Evolutionary conservation across 2,797 vertebrate species (phyloP), one percentile per base, ranked within the genome.

Genomic region (Anas bernieri): DNA sequence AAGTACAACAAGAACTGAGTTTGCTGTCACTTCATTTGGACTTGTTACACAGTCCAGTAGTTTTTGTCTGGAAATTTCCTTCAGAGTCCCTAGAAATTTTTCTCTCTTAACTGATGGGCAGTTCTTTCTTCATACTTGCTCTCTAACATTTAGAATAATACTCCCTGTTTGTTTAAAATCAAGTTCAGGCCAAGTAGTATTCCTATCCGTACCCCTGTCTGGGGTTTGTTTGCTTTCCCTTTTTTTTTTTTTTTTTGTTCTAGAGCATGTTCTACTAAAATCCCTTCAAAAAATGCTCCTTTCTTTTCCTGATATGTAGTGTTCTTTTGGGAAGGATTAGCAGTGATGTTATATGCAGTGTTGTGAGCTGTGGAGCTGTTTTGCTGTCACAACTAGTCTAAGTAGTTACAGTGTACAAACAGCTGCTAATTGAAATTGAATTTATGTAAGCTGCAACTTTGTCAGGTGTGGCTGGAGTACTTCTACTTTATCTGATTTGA

Each of bases 61-160:
- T 73, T 92, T 63, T 88, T 86, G 46, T 91, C 77, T 92, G 85
- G 84, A 88, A 93, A 66, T 25, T 83, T 88, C 48, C 35, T 88
- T 93, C n/a, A 22, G 26, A 73, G 59, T 89, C 83, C 31, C 25
- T 90, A 63, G 52, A 90, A 90, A 37, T 84, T 91, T 54, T 58
- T 66, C 17, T 87, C 52, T 88, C 67, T 21, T 28, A 63, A 64
- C 14, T 72, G 33, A 75, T 76, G 59, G 11, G 13, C 46, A 67
- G 11, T 46, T 55, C 58, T 90, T 64, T 79, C 6, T 64, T 86
- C 25, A 31, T 67, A 8, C n/a, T 90, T 85, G 52, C 41, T 83
- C 16, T 55, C 12, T 78, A 8, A 23, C 43, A 22, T 81, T 43
- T 25, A 17, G 28, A 4, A 3, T 56, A 30, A 20, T 52, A 50